Conservation (phyloP, 1,140 invertebrate species). For the Sinonovacula constricta region DNA sequence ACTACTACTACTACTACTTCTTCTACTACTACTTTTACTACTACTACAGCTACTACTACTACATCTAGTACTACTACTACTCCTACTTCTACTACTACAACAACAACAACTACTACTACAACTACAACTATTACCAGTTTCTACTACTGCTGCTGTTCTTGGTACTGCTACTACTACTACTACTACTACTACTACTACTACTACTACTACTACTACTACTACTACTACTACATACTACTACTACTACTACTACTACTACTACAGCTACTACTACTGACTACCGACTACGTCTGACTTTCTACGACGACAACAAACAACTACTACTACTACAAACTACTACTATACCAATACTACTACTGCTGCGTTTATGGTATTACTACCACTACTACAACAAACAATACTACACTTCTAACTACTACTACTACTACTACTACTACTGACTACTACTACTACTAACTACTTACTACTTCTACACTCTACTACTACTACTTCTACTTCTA, state of each 20-base stretch:
- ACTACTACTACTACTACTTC: not conserved
- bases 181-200: conserved; percentile 20
- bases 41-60: not conserved
- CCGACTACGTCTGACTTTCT: not conserved
- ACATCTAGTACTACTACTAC: not conserved
- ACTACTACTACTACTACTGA: not conserved
- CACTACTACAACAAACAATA: not conserved
- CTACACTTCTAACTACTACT: not conserved
- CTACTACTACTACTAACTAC: not conserved
- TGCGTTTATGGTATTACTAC: not conserved
- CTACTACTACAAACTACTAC: not conserved
- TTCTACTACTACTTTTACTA: conserved; percentile 5
- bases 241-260: not conserved
- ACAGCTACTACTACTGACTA: not conserved
- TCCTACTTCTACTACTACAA: too few relatives aligned
- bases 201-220: conserved; percentile 26
- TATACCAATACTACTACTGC: not conserved
- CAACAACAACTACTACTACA: not conserved
- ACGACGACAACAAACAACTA: not conserved
- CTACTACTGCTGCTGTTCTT: not conserved
- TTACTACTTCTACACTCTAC: not conserved
- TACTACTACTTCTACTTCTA: not conserved
- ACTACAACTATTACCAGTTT: not conserved
- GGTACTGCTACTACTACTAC: conserved; percentile 6
- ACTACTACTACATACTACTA: too few relatives aligned